Percentiles rank a stretch among this genome's conserved stretches.
These are phyloP conservation scores for Trachelus iudaicus DNA, from an alignment of 2,888 invertebrate species.

Conservation along the genomic window DNA sequence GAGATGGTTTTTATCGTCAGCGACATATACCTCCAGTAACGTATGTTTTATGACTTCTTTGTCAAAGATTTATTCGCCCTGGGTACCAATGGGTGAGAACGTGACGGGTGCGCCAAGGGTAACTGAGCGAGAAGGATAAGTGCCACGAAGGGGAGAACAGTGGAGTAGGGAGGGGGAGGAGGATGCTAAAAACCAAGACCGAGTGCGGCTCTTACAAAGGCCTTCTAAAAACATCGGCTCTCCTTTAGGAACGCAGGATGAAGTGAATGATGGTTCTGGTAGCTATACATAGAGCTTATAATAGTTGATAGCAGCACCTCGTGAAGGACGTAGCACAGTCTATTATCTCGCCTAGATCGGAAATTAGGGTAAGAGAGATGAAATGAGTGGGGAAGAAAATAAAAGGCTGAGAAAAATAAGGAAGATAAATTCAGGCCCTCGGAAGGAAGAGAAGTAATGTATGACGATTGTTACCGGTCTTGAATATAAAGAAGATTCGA, in stretches of 20 bases:
- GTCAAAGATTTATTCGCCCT: not conserved
- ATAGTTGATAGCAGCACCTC: not conserved
- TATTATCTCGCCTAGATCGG: not conserved
- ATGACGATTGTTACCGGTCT: not conserved
- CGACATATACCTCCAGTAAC: not conserved
- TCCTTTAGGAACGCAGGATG: not conserved
- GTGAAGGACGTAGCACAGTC: not conserved
- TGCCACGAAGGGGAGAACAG: not conserved
- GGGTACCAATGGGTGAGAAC: not conserved
- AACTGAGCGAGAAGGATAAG: not conserved
- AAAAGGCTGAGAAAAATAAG: not conserved
- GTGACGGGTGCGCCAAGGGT: not conserved
- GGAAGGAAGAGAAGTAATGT: not conserved
- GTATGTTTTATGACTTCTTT: not conserved
- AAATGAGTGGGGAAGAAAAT: not conserved
- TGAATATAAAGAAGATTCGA: not conserved
- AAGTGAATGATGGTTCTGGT: not conserved
- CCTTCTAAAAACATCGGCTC: not conserved
- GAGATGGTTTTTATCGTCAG: not conserved
- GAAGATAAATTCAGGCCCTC: not conserved
- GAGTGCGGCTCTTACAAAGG: not conserved
- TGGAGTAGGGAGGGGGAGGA: not conserved
- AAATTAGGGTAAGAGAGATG: not conserved
- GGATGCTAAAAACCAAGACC: not conserved
- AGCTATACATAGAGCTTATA: not conserved